phyloP scores from a whole-genome alignment of 2,797 vertebrate species.

The Rallus crepitans region DNA sequence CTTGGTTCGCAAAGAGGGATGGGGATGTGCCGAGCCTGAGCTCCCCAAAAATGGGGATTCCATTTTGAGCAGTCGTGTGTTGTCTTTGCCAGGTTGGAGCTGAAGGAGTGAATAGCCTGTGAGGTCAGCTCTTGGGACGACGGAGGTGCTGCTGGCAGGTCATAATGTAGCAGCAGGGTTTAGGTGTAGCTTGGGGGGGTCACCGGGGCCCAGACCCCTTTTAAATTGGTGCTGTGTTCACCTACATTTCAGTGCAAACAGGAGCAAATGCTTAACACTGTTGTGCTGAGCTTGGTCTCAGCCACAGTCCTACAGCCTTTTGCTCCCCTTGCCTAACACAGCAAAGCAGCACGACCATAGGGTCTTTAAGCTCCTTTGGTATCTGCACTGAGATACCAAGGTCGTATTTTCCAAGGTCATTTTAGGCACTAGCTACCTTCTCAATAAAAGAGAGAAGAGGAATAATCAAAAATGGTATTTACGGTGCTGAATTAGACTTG shows the following conservation, averaged over 20 bases:
- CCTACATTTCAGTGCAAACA: fast-evolving
- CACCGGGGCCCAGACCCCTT: background rate
- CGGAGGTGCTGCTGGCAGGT: background rate
- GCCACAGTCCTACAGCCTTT: background rate
- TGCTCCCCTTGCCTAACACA: background rate
- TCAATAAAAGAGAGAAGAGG: background rate
- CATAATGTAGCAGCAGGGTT: background rate
- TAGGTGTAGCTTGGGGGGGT: conserved; percentile 2
- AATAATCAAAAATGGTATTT: background rate
- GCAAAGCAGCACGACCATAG: fast-evolving
- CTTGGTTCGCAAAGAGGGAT: background rate
- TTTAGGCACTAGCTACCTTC: background rate
- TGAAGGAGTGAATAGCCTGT: background rate
- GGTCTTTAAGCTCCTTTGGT: background rate
- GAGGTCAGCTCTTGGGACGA: background rate
- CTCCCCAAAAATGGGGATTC: background rate
- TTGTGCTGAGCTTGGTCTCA: background rate
- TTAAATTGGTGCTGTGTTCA: background rate
- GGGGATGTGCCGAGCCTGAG: background rate
- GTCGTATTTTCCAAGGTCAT: background rate
- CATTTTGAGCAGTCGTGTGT: background rate
- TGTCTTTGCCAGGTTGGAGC: background rate
- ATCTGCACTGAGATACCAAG: background rate
- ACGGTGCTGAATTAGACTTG: background rate
- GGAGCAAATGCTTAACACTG: background rate